Percentiles rank a stretch among this genome's conserved stretches.
phyloP scores from a whole-genome alignment of 1,140 invertebrate genomes.

The Trichoplusia ni region DNA sequence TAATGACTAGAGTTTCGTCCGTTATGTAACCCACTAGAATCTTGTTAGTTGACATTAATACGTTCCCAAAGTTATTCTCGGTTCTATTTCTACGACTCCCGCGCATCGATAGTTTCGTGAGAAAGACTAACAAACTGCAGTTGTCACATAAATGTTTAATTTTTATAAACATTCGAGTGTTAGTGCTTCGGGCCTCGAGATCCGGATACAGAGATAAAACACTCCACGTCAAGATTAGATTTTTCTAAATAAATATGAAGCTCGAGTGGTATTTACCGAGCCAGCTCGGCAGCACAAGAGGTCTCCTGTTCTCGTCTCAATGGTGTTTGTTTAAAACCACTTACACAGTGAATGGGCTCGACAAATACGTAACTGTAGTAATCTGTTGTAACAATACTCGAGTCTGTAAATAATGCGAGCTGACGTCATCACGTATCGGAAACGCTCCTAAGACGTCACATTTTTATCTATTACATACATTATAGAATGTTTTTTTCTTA shows the following conservation, averaged over 20 bases:
- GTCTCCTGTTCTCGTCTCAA: slow-evolving; percentile 63
- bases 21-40: not conserved
- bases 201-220: slow-evolving; percentile 67
- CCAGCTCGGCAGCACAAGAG: slow-evolving; percentile 57
- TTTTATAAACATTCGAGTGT: slow-evolving; percentile 45
- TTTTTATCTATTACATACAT: slow-evolving; percentile 33
- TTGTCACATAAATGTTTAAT: slow-evolving; percentile 52
- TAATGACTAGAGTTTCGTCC: slow-evolving; percentile 2
- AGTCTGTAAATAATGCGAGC: slow-evolving; percentile 41
- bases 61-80: not conserved
- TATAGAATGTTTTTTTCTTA: slow-evolving; percentile 28
- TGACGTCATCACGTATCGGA: slow-evolving; percentile 41
- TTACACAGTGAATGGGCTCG: slow-evolving; percentile 62
- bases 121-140: slow-evolving; percentile 57
- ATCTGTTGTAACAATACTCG: slow-evolving; percentile 67
- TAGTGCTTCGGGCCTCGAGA: slow-evolving; percentile 35
- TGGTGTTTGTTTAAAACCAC: slow-evolving; percentile 75
- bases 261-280: slow-evolving; percentile 62
- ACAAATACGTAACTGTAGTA: slow-evolving; percentile 63
- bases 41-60: slow-evolving; percentile 11
- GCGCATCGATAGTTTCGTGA: slow-evolving; percentile 41
- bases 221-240: slow-evolving; percentile 67
- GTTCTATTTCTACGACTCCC: not conserved
- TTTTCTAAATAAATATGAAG: slow-evolving; percentile 71
- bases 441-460: slow-evolving; percentile 39